phyloP scores from a whole-genome alignment of 2,797 vertebrate genomes.

The Poeciliopsis infans region DNA sequence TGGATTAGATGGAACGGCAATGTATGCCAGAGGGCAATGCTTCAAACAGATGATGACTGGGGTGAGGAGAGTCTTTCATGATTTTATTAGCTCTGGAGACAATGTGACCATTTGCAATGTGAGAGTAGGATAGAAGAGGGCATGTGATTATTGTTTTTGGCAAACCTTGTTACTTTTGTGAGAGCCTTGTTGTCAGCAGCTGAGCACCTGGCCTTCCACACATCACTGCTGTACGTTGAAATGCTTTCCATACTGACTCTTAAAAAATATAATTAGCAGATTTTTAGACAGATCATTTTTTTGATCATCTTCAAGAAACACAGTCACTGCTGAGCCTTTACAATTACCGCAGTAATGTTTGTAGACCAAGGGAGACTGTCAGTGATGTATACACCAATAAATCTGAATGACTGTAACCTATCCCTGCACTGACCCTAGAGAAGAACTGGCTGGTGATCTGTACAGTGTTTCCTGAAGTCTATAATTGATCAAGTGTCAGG shows the following conservation, averaged over 20 bases:
- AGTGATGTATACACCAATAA: conserved; percentile 1
- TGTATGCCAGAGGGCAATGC: neutral
- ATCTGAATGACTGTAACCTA: conserved; percentile 7
- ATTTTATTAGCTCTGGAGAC: neutral
- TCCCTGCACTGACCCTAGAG: neutral
- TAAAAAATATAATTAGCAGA: neutral
- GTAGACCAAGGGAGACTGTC: neutral
- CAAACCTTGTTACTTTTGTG: neutral
- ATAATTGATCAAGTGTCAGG: neutral
- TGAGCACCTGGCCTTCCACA: conserved; percentile 3
- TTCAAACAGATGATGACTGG: neutral
- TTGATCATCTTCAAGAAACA: neutral
- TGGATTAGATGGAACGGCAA: neutral
- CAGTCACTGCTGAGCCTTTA: neutral
- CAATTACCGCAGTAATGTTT: neutral
- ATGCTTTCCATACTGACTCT: neutral
- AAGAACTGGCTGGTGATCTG: neutral
- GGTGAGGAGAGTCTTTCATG: neutral
- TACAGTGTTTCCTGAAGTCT: neutral
- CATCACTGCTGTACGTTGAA: neutral
- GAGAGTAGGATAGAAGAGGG: neutral
- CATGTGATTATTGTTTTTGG: neutral
- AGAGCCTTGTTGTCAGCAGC: neutral
- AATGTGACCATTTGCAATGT: neutral
- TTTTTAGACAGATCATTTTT: neutral